phyloP scores from a whole-genome alignment of 2,888 invertebrate genomes.

The Amphipyra tragopoginis region DNA sequence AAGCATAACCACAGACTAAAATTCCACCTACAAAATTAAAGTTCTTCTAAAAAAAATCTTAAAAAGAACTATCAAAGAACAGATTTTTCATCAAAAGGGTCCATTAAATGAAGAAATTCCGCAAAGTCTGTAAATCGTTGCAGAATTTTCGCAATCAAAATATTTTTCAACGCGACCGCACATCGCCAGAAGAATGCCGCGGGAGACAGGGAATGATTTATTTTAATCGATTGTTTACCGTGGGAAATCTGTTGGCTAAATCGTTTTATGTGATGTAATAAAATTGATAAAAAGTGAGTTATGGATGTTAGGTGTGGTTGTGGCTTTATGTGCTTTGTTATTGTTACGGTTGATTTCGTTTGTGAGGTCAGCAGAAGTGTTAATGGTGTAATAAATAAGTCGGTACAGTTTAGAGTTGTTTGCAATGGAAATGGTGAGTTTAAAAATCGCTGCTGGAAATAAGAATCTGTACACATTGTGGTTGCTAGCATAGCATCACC shows the following conservation, averaged over 20 bases:
- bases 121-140: constrained; percentile 49
- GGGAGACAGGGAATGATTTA: constrained; percentile 52
- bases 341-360: constrained; percentile 10
- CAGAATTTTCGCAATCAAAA: constrained; percentile 64
- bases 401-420: neutral
- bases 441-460: no score
- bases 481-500: no score
- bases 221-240: constrained; percentile 56
- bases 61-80: constrained; percentile 26
- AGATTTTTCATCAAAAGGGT: constrained; percentile 44
- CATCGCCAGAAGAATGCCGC: constrained; percentile 52
- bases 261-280: constrained; percentile 64
- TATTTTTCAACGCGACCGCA: constrained; percentile 59
- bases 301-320: constrained; percentile 29
- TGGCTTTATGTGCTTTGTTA: constrained; percentile 44
- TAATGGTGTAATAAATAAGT: constrained; percentile 23
- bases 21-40: constrained; percentile 20
- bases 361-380: constrained; percentile 27
- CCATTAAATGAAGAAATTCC: constrained; percentile 52
- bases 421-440: no score
- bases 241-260: constrained; percentile 63
- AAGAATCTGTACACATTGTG: no score
- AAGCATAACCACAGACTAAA: no score
- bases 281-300: constrained; percentile 61
- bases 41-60: constrained; percentile 1